phyloP scores from a whole-genome alignment of 2,113 vertebrate species.

The Rhagologus leucostigma region DNA sequence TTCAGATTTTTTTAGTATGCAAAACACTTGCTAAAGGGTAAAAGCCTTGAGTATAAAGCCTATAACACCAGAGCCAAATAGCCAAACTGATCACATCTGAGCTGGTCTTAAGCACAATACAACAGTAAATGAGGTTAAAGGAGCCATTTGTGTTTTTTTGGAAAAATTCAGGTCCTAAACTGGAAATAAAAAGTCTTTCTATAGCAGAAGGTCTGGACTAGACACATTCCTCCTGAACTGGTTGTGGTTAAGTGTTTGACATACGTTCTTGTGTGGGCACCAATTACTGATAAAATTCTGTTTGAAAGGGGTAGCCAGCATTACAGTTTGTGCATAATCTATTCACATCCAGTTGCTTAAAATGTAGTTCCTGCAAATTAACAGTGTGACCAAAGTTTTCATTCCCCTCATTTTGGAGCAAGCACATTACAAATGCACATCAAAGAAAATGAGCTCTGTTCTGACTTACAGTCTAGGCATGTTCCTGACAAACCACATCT shows the following conservation, averaged over 20 bases:
- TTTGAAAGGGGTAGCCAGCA: neutral
- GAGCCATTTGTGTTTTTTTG: neutral
- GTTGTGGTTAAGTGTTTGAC: neutral
- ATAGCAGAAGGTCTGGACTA: neutral
- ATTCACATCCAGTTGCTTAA: neutral
- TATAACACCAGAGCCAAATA: neutral
- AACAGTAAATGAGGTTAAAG: neutral
- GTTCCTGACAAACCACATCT: slow-evolving; percentile 58
- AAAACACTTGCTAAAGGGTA: neutral
- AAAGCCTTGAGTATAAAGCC: neutral
- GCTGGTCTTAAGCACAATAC: neutral
- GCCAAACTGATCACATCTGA: neutral
- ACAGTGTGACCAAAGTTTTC: slow-evolving; percentile 37
- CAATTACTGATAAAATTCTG: neutral
- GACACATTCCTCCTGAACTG: neutral
- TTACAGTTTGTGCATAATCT: neutral
- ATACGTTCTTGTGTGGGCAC: neutral
- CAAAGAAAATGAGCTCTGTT: slow-evolving; percentile 53
- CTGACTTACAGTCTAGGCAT: slow-evolving; percentile 50
- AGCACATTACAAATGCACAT: slow-evolving; percentile 37
- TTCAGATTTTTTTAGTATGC: neutral
- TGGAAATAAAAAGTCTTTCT: neutral
- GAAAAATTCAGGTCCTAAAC: neutral
- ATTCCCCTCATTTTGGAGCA: slow-evolving; percentile 14
- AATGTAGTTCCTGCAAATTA: slow-evolving; percentile 8